Base-by-base conservation (phyloP, 2,888 invertebrate species). In the Ptycholaimellus sp. region DNA sequence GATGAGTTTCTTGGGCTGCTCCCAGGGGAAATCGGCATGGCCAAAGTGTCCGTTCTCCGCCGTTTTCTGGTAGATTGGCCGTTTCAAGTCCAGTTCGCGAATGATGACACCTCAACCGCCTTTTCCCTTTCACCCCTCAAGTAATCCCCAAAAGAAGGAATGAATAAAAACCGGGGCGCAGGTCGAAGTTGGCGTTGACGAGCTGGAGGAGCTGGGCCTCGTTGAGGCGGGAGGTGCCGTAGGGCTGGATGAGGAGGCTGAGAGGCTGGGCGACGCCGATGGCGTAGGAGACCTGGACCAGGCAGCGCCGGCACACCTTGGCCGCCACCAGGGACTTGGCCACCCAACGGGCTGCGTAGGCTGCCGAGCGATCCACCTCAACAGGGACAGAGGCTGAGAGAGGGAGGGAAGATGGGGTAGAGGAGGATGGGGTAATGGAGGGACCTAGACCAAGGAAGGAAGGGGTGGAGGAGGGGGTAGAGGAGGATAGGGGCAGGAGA, bases 41-140 rank as follows among this genome's bases (percentile, higher is more conserved):
- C 96, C 96, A 62, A 96, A 96, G 66, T 99, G 96, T 22, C 96
- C 96, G 59, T 96, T 99, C 43, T 81, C 77, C 61, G 87, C 87
- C 46, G 96, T 96, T 58, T 72, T 75, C 68, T 90, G 85, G 68
- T 96, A 96, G 52, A 96, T 85, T 32, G 96, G 87, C 53, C 77
- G 74, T 53, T 81, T 72, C 49, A 96, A 56, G 37, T 63, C 54
- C 40, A 68, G 54, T n/a, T n/a, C n/a, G n/a, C n/a, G n/a, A n/a
- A n/a, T n/a, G n/a, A n/a, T n/a, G n/a, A n/a, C n/a, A n/a, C n/a
- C n/a, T n/a, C n/a, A n/a, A n/a, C n/a, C n/a, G n/a, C n/a, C n/a
- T n/a, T n/a, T n/a, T n/a, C n/a, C n/a, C n/a, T n/a, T n/a, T n/a
- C n/a, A n/a, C n/a, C n/a, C n/a, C n/a, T n/a, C n/a, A n/a, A n/a